Conservation (phyloP, 2,113 vertebrate genomes). For the Xenopus borealis region DNA sequence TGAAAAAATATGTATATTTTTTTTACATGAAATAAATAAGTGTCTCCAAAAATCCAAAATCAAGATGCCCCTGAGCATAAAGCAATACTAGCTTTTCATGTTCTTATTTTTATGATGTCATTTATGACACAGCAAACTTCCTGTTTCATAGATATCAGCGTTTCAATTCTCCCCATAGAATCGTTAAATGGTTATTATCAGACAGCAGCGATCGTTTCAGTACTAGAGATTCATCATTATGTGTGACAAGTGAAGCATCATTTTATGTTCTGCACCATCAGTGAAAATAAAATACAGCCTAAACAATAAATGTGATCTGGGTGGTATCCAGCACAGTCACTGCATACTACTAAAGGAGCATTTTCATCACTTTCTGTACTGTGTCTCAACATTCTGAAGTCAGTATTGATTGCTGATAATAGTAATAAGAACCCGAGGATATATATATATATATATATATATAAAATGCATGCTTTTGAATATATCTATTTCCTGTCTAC, state of each 20-base stretch:
- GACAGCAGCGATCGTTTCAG: constrained; percentile 8
- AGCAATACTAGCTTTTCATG: not conserved
- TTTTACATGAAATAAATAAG: too few species aligned
- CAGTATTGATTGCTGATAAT: too few species aligned
- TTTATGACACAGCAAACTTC: constrained; percentile 2
- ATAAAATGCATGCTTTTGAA: too few species aligned
- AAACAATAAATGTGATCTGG: not conserved
- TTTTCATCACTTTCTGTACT: not conserved
- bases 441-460: too few species aligned
- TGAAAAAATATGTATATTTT: too few species aligned
- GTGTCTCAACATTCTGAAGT: too few species aligned
- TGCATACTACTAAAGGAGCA: not conserved
- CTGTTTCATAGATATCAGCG: not conserved
- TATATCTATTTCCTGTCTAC: too few species aligned
- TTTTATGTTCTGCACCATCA: constrained; percentile 9
- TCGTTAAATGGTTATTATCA: constrained; percentile 3
- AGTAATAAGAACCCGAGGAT: too few species aligned
- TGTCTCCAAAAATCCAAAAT: constrained; percentile 8
- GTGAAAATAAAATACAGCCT: constrained; percentile 15
- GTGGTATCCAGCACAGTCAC: not conserved
- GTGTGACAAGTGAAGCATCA: constrained; percentile 1
- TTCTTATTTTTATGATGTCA: not conserved
- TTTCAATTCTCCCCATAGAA: not conserved
- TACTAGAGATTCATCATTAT: not conserved
- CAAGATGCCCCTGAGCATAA: not conserved